Base-by-base conservation (phyloP, 2,797 vertebrate genomes). In the Chiroxiphia lanceolata region DNA sequence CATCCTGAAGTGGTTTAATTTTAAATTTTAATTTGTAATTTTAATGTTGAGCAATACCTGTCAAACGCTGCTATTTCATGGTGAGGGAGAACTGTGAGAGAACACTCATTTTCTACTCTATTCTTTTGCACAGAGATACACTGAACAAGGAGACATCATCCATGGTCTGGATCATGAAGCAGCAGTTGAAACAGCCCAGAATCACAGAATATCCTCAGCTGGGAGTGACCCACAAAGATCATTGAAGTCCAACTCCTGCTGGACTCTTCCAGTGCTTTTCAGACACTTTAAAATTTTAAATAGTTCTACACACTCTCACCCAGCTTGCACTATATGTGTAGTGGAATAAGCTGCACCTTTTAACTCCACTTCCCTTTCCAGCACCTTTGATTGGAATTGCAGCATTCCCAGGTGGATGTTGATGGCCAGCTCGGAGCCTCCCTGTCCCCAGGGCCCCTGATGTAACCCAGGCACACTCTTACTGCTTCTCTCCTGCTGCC, bases 361-460 rank as follows among this genome's bases (percentile, higher is more conserved):
- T 9, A 20, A 8, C 36, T n/a, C 25, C 34, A 1, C 29, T 13
- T 11, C 17, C 33, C 22, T 34, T 38, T 31, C 25, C 19, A 26
- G 34, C 1, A 2, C 59, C 48, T 25, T 26, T 2, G 16, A 23
- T 1, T 0, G 5, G 42, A 26, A 72, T 18, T 60, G 40, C 68
- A 80, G 48, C 6, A 0, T 20, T 44, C 44, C 72, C 31, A 8
- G 21, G 33, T 11, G 33, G 12, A 5, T 19, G 19, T 16, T 60
- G 50, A 40, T 4, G 6, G 23, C 54, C 57, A 51, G 27, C 44
- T 57, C 4, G 0, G 10, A 25, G 60, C 5, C 40, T 59, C 15
- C 48, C 56, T 7, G 36, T 81, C 36, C 70, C 93, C 84, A 27
- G 75, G 59, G 9, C 53, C 36, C 10, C 19, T 27, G 59, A 57